Percentiles rank a stretch among this genome's conserved stretches.
Conservation (phyloP, 2,888 invertebrate species). For the Phyllotreta striolata region DNA sequence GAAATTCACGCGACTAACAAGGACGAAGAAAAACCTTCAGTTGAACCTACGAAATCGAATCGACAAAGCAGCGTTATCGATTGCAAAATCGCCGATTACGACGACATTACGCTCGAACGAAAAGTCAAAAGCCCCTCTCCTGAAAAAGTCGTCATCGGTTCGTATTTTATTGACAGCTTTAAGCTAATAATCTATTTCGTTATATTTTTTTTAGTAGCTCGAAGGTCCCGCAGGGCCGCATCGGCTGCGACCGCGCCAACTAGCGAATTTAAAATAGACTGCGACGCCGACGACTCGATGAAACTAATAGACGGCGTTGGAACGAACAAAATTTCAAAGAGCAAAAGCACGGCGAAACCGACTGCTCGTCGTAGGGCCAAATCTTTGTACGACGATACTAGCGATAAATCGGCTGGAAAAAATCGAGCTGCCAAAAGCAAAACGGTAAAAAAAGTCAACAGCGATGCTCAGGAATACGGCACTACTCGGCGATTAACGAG, state of each 20-base stretch:
- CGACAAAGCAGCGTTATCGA: background rate
- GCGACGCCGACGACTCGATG: conserved; percentile 13
- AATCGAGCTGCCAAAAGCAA: conserved; percentile 7
- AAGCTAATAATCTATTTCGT: background rate
- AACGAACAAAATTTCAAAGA: background rate
- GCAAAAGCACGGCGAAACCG: no score
- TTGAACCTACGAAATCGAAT: conserved; percentile 17
- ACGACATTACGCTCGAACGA: background rate
- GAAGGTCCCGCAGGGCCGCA: conserved; percentile 14
- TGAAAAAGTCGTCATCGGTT: background rate
- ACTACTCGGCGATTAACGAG: conserved; percentile 61
- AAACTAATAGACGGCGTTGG: conserved; percentile 25
- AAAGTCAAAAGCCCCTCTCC: background rate
- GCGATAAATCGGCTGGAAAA: conserved; percentile 33
- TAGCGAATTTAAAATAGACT: conserved; percentile 25
- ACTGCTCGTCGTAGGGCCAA: no score
- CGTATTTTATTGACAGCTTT: background rate
- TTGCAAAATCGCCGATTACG: no score
- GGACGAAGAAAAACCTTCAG: conserved; percentile 5
- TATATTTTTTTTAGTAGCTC: background rate
- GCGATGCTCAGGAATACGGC: conserved; percentile 43
- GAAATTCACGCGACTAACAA: conserved; percentile 26
- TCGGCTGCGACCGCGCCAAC: conserved; percentile 3
- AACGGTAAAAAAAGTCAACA: conserved; percentile 30
- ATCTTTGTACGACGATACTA: conserved; percentile 17